Evolutionary conservation across 2,888 invertebrate genomes (phyloP).

Genomic region (Ophion ventricosus): DNA sequence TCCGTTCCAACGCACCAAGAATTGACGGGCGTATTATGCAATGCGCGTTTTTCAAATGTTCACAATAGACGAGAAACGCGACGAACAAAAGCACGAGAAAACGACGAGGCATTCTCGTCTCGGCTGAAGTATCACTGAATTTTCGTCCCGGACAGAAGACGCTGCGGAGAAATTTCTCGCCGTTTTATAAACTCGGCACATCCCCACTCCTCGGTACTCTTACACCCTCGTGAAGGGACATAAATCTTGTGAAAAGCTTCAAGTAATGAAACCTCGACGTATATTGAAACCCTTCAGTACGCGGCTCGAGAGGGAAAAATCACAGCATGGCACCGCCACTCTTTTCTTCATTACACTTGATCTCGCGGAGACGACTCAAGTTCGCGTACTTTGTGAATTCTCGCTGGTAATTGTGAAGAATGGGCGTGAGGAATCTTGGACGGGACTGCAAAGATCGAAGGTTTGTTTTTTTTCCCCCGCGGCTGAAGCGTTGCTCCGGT

Average conservation of each 20-base stretch:
- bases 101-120: constrained; percentile 16
- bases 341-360: constrained; percentile 24
- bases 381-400: not conserved
- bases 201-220: constrained; percentile 20
- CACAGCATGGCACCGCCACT: not conserved
- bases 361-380: constrained; percentile 3
- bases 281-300: constrained; percentile 42
- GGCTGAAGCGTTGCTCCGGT: no score
- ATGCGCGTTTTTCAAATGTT: not conserved
- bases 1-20: constrained; percentile 29
- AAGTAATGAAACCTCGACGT: constrained; percentile 55
- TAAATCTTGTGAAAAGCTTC: constrained; percentile 60
- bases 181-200: constrained; percentile 67
- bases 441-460: not conserved
- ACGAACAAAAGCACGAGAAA: constrained; percentile 9
- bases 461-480: not conserved
- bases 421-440: constrained; percentile 5
- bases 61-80: constrained; percentile 3
- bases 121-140: constrained; percentile 41
- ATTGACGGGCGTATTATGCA: constrained; percentile 27
- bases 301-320: not conserved
- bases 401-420: constrained; percentile 53
- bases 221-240: constrained; percentile 33
- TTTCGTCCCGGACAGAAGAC: constrained; percentile 42
- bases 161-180: constrained; percentile 15